Conservation (phyloP, 1,140 invertebrate genomes). For the Periplaneta americana region DNA sequence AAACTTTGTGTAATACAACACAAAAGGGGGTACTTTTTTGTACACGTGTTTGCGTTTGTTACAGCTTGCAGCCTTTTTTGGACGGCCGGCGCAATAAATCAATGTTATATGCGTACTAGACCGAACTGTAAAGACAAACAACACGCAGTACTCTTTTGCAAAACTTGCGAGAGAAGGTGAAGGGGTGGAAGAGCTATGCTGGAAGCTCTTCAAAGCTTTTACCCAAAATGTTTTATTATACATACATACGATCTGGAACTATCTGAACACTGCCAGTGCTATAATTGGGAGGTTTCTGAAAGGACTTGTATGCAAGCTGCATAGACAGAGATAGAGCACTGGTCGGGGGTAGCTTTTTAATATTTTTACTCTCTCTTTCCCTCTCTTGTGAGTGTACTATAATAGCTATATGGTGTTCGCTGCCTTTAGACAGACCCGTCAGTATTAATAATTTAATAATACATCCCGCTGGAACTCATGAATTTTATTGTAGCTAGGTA, state of each 20-base stretch:
- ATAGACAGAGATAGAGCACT: neutral
- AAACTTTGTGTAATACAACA: neutral
- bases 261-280: neutral
- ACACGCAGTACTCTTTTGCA: neutral
- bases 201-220: neutral
- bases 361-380: neutral
- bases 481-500: neutral
- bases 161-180: neutral
- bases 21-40: neutral
- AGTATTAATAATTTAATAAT: neutral
- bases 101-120: neutral
- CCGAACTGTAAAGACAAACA: neutral
- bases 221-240: neutral
- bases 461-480: neutral
- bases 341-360: neutral
- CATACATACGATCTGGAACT: neutral
- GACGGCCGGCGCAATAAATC: neutral
- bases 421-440: neutral
- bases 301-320: neutral
- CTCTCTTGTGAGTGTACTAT: neutral
- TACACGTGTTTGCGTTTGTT: neutral
- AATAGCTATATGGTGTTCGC: neutral
- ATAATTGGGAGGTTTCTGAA: neutral
- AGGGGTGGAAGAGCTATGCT: neutral
- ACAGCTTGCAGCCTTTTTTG: neutral